Evolutionary conservation across 2,113 vertebrate species (phyloP).

Genomic region (Chaenogobius annularis): DNA sequence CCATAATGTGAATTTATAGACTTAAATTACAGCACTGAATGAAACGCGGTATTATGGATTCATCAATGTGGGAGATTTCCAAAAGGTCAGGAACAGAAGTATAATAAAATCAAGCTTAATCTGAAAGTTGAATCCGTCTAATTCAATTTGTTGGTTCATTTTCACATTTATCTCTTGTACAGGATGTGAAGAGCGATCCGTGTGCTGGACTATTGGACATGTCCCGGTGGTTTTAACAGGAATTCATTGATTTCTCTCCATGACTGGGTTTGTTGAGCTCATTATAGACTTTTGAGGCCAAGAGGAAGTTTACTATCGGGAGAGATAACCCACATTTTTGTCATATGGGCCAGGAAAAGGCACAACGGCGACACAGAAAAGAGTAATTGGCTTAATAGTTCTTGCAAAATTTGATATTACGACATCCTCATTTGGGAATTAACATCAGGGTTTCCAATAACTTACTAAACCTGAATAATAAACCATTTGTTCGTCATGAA

Average conservation of each 20-base stretch:
- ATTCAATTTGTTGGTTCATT: background rate
- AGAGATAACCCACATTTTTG: conserved; percentile 15
- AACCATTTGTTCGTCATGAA: no score
- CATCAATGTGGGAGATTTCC: background rate
- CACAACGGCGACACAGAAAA: background rate
- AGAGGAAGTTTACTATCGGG: conserved; percentile 14
- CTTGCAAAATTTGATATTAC: background rate
- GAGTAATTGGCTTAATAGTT: background rate
- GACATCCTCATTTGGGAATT: no score
- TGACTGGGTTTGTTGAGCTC: conserved; percentile 6
- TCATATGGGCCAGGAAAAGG: conserved; percentile 8
- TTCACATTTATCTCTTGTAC: background rate
- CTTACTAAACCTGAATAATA: no score
- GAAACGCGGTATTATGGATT: background rate
- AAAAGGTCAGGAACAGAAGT: conserved; percentile 2
- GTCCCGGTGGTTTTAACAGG: conserved; percentile 20
- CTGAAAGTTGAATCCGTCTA: background rate
- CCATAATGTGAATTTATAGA: background rate
- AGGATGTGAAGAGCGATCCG: conserved; percentile 15
- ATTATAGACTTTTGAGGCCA: conserved; percentile 9
- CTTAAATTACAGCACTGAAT: background rate
- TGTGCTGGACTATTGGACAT: conserved; percentile 5
- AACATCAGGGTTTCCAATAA: no score
- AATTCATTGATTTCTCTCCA: conserved; percentile 32
- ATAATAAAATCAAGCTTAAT: conserved; percentile 1